Conservation (phyloP, 2,113 vertebrate genomes). For the Raphicerus campestris region DNA sequence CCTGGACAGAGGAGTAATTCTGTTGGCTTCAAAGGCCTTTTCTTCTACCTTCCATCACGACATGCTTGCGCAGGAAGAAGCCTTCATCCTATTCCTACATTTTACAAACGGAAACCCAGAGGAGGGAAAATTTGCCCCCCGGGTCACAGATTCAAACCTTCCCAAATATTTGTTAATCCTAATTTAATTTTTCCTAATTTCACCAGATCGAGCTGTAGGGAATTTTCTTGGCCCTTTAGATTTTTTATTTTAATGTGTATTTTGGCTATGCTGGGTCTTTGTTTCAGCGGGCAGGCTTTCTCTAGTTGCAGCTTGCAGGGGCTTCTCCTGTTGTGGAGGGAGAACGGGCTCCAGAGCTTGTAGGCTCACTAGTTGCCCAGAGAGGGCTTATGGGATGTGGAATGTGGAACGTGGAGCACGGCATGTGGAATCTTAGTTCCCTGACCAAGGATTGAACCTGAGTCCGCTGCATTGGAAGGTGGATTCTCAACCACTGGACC, state of each 20-base stretch:
- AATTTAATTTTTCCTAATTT: not conserved
- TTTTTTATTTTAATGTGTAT: not conserved
- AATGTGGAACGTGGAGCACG: not conserved
- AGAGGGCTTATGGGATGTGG: not conserved
- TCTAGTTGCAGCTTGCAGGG: not conserved
- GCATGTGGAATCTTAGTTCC: not conserved
- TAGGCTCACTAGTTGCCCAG: not conserved
- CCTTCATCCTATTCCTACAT: not conserved
- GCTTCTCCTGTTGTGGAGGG: not conserved
- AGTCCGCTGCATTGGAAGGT: not conserved
- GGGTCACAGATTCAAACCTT: conserved; percentile 32
- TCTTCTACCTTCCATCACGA: conserved; percentile 50
- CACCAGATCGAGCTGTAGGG: not conserved
- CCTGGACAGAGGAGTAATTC: conserved; percentile 61
- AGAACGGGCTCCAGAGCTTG: fast-evolving
- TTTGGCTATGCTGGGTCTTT: not conserved
- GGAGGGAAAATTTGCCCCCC: not conserved
- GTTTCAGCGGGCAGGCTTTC: not conserved
- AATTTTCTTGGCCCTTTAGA: not conserved
- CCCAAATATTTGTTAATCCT: not conserved
- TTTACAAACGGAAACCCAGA: conserved; percentile 33
- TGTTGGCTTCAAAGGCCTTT: conserved; percentile 65
- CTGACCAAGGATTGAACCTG: not conserved
- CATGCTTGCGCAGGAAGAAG: conserved; percentile 18
- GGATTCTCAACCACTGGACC: not conserved